A percentile compares a stretch with the other conserved stretches of the same genome.
Conservation (phyloP, 2,888 invertebrate species). For the Aspidapion aeneum region DNA sequence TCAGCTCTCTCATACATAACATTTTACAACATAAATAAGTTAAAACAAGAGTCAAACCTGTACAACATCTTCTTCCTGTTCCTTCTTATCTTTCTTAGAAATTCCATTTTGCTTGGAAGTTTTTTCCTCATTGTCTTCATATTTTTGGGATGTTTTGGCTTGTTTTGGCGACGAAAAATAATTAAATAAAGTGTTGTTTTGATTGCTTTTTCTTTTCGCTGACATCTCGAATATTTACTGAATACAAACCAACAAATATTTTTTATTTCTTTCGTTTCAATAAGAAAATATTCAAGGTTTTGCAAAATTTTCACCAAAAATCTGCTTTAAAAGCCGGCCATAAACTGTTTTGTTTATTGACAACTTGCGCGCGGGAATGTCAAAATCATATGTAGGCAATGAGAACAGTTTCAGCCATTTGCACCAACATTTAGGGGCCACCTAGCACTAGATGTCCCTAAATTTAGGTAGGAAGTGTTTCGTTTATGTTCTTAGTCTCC, state of each 20-base stretch:
- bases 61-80: conserved; percentile 14
- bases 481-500: no score
- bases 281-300: no score
- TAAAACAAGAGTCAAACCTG: not conserved
- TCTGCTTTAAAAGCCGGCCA: no score
- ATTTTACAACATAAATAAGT: not conserved
- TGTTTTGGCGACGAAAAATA: conserved; percentile 25
- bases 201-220: conserved; percentile 16
- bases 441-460: no score
- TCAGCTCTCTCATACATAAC: not conserved
- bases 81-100: not conserved
- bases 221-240: conserved; percentile 11
- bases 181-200: conserved; percentile 24
- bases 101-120: conserved; percentile 11
- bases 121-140: conserved; percentile 4
- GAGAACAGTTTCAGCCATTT: no score
- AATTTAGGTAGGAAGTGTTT: no score
- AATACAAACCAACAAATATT: not conserved
- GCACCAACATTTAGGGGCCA: no score
- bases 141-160: conserved; percentile 10
- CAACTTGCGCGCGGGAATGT: no score
- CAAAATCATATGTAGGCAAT: no score
- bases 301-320: no score
- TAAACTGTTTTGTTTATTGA: no score
- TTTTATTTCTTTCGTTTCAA: no score